Evolutionary conservation across 2,888 invertebrate genomes (phyloP), one percentile per base, ranked within the genome.

Genomic region (Acleris literana): DNA sequence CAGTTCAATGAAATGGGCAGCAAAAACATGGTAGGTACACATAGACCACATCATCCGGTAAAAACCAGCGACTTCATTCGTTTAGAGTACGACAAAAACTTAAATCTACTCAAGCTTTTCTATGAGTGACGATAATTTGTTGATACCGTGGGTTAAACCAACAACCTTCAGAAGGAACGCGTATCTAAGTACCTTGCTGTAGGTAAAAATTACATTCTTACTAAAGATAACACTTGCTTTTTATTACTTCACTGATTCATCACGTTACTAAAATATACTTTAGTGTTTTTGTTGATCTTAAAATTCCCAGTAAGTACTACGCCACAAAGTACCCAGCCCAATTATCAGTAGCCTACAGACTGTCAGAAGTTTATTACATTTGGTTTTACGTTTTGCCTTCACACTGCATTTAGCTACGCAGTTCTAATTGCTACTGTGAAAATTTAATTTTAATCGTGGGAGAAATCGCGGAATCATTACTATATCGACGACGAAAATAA

Each of bases 361-460:
- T 46, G 29, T 33, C 33, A 33, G 33, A 33, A 20, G 43, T n/a
- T 17, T n/a, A 16, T 49, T 49, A 29, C 33, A 29, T 49, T 18
- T 17, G 49, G 33, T 39, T 49, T 59, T 49, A 13, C 39, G 33
- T 20, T 33, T 29, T 29, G 48, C 9, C 33, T 59, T 49, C 33
- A 17, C 48, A 29, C 49, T 29, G 18, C 51, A 65, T 6, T 65
- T 65, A 65, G 56, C 60, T 51, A 13, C 22, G 61, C 22, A 29
- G 25, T 33, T 22, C 65, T 65, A 65, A 65, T 65, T 61, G 55
- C 25, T 11, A 49, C 17, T 52, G 60, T 51, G 39, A 39, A 39
- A 57, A 20, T 25, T 54, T 61, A 61, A 56, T 56, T 61, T 51
- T 52, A 46, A 59, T 13, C 58, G 58, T 53, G 18, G 29, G 57